phyloP scores from a whole-genome alignment of 23 tunicate genomes.

The Pegea sp. region DNA sequence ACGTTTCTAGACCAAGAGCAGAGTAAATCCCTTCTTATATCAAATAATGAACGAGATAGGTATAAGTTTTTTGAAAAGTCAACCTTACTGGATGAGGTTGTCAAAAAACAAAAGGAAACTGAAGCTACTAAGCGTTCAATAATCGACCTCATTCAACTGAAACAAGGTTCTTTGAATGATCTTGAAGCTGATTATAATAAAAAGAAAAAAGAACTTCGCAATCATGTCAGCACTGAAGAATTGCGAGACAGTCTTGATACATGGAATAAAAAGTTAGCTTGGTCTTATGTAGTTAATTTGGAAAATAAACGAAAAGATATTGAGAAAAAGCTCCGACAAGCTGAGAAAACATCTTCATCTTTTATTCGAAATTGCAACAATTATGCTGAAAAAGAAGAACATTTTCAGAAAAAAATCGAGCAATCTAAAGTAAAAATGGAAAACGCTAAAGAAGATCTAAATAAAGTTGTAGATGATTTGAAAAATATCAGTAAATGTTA shows the following conservation, averaged over 20 bases:
- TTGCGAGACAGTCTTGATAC: slow-evolving; percentile 31
- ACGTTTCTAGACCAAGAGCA: slow-evolving; percentile 81
- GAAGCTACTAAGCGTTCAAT: no score
- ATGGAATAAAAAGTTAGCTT: slow-evolving; percentile 50
- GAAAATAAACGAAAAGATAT: slow-evolving; percentile 33
- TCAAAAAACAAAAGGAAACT: slow-evolving; percentile 49
- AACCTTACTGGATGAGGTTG: slow-evolving; percentile 74
- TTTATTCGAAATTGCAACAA: no score
- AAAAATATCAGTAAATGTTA: no score
- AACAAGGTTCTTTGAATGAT: slow-evolving; percentile 36
- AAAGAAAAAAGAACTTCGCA: slow-evolving; percentile 43
- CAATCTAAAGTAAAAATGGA: slow-evolving; percentile 46
- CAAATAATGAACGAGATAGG: slow-evolving; percentile 70
- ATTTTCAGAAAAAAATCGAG: slow-evolving; percentile 28
- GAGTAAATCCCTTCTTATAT: slow-evolving; percentile 77
- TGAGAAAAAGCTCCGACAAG: slow-evolving; percentile 33
- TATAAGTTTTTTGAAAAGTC: slow-evolving; percentile 83
- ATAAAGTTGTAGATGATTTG: no score
- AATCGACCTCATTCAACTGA: no score
- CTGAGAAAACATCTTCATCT: slow-evolving; percentile 27
- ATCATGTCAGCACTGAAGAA: slow-evolving; percentile 46
- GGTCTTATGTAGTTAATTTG: slow-evolving; percentile 70
- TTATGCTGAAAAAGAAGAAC: slow-evolving; percentile 15
- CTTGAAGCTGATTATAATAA: slow-evolving; percentile 47
- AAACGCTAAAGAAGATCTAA: slow-evolving; percentile 18